A percentile compares a stretch with the other conserved stretches of the same genome.
Conservation (phyloP, 1,140 invertebrate species). For the Melanaphis sacchari region DNA sequence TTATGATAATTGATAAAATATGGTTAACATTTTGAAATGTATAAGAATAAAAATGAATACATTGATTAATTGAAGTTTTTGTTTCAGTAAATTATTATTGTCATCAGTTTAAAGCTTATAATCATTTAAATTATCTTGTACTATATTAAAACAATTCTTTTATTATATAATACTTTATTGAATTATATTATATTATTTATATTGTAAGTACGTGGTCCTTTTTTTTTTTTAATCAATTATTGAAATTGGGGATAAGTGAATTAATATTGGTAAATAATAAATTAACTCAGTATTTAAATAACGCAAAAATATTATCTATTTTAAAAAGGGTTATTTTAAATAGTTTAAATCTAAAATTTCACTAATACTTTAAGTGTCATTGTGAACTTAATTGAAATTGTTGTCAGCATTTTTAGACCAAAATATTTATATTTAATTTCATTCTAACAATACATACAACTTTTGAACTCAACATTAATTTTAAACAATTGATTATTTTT, state of each 20-base stretch:
- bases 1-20: too few relatives aligned
- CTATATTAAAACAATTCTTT: neutral
- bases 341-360: neutral
- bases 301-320: neutral
- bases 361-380: neutral
- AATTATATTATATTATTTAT: neutral
- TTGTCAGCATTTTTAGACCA: neutral
- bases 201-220: neutral
- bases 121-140: neutral
- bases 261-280: neutral
- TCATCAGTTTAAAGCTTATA: neutral
- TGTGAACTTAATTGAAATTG: neutral
- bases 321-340: neutral
- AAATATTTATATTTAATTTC: neutral
- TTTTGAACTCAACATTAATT: neutral
- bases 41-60: too few relatives aligned
- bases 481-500: neutral
- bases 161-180: neutral
- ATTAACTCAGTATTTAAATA: neutral
- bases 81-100: neutral
- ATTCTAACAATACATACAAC: neutral
- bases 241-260: neutral
- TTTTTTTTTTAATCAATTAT: neutral
- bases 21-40: too few relatives aligned
- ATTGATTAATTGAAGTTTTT: neutral